A percentile compares a stretch with the other conserved stretches of the same genome.
Conservation (phyloP, 2,113 vertebrate genomes). For the Ptilorrhoa leucosticta region DNA sequence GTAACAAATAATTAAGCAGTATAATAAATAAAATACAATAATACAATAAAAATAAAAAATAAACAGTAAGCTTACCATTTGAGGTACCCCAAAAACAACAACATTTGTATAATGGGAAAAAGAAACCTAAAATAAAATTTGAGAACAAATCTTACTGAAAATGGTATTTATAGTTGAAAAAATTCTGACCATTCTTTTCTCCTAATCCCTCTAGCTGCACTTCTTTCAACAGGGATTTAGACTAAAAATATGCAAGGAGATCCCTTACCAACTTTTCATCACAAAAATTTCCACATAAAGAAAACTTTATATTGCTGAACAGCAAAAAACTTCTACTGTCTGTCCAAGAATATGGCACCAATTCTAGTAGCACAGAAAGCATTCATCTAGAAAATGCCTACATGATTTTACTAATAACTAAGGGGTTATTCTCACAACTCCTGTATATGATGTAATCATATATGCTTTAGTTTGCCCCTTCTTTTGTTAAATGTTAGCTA, state of each 20-base stretch:
- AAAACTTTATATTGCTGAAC: background rate
- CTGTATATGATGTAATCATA: background rate
- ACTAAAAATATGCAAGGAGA: background rate
- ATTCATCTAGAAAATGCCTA: background rate
- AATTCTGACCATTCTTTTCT: background rate
- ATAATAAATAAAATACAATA: background rate
- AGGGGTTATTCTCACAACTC: background rate
- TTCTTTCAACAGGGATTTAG: background rate
- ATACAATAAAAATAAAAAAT: background rate
- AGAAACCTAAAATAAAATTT: slow-evolving; percentile 77
- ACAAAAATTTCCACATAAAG: background rate
- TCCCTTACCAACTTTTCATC: background rate
- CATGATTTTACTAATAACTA: background rate
- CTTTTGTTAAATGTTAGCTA: background rate
- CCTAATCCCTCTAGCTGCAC: background rate
- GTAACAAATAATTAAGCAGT: background rate
- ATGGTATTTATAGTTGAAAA: background rate
- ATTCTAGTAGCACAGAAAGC: background rate
- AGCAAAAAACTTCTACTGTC: background rate
- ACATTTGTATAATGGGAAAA: slow-evolving; percentile 88
- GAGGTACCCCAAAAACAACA: slow-evolving; percentile 94
- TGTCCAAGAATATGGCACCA: background rate
- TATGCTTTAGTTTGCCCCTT: background rate
- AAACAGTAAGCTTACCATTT: slow-evolving; percentile 84
- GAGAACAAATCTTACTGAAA: background rate